Evolutionary conservation across 2,888 invertebrate genomes (phyloP).

Genomic region (Osmoderma eremita): DNA sequence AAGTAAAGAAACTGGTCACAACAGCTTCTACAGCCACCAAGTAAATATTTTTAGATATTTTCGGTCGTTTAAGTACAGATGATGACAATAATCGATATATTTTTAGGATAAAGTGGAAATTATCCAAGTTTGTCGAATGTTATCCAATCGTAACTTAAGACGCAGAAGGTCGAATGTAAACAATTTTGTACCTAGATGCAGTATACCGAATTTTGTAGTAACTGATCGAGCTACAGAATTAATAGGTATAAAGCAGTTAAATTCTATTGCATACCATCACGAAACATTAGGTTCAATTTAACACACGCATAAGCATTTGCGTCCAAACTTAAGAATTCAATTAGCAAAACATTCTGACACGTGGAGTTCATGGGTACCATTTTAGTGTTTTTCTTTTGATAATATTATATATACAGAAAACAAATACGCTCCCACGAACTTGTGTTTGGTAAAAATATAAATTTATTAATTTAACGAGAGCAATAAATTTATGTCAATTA

Average conservation of each 20-base stretch:
- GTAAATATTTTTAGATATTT: constrained; percentile 45
- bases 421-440: constrained; percentile 34
- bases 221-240: constrained; percentile 43
- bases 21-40: constrained; percentile 44
- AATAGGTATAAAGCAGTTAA: constrained; percentile 39
- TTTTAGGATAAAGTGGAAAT: constrained; percentile 43
- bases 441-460: constrained; percentile 25
- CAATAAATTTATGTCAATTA: constrained; percentile 15
- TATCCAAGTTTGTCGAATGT: constrained; percentile 43
- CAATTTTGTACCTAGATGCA: constrained; percentile 44
- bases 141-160: constrained; percentile 41
- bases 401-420: constrained; percentile 35
- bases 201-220: constrained; percentile 38
- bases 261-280: constrained; percentile 43
- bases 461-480: too few relatives aligned
- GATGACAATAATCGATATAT: constrained; percentile 38
- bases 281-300: constrained; percentile 40
- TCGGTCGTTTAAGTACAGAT: constrained; percentile 35
- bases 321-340: constrained; percentile 39
- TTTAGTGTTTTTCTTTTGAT: constrained; percentile 37
- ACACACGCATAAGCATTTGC: constrained; percentile 42
- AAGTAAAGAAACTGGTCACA: constrained; percentile 44
- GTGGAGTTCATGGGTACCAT: constrained; percentile 37
- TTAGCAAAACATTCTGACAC: constrained; percentile 20
- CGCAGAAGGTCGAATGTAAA: constrained; percentile 40